Base-by-base conservation (phyloP, 2,797 vertebrate genomes). In the Nyctalus aviator region DNA sequence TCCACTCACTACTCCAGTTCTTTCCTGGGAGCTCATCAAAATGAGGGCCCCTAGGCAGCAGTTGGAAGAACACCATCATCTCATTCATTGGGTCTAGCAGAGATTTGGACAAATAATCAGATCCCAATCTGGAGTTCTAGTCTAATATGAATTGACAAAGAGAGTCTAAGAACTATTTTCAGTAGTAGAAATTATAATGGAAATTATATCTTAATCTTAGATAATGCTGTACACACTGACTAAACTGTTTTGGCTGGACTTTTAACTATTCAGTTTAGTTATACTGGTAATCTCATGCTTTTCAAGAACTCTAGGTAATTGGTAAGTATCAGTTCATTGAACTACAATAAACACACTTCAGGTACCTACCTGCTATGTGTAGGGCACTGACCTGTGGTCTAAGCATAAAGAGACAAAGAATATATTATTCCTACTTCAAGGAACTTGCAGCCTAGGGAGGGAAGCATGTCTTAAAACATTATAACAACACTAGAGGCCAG, bases 201-300 rank as follows among this genome's bases (percentile, higher is more conserved):
- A 90, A 94, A 35, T 53, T 93, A 12, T 46, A 37, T n/a, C n/a
- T 91, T 73, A 59, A 69, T 82, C 48, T 84, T 55, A 84, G n/a
- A 64, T 73, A 78, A 57, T n/a, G 35, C 37, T 30, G 50, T 2
- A n/a, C 37, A 76, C 8, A 48, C 4, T 6, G 30, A 7, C 37
- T 50, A 73, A 84, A 71, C 25, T 62, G 27, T 94, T 92, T 91
- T 37, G n/a, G 35, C 55, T 92, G 11, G 35, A 73, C 87, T 84
- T 93, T 46, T 50, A 90, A 57, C 62, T 37, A 23, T 12, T 44
- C n/a, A 72, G 25, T 78, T 32, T 84, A 27, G 37, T 93, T 90
- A 59, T 3, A 32, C 4, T 50, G 59, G 8, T 11, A 73, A n/a
- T 59, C 53, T 81, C 32, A n/a, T 62, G 59, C 27, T 79, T 55